Conservation (phyloP, 2,113 vertebrate species). For the Uria aalge region DNA sequence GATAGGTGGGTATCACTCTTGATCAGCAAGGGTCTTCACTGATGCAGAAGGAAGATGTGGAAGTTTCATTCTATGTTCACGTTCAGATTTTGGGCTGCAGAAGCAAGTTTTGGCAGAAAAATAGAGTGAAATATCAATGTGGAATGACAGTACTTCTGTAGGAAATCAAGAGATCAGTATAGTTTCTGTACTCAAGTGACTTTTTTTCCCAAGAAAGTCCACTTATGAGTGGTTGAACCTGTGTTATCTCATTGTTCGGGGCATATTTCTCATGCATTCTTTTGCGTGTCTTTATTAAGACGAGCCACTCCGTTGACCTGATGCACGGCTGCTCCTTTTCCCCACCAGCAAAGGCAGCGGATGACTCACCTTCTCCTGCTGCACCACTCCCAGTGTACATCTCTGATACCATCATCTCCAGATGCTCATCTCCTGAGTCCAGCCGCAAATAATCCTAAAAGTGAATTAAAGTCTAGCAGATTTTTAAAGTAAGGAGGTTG, state of each 20-base stretch:
- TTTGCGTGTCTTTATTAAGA: neutral
- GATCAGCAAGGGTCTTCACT: neutral
- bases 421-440: neutral
- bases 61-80: neutral
- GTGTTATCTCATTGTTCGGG: neutral
- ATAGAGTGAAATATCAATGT: neutral
- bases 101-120: neutral
- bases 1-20: neutral
- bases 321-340: neutral
- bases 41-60: neutral
- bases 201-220: neutral
- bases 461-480: fast-evolving
- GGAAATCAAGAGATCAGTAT: neutral
- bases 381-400: neutral
- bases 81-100: neutral
- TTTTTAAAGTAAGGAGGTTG: neutral
- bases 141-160: neutral
- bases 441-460: neutral
- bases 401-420: neutral
- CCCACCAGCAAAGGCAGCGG: neutral
- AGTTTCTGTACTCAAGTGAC: neutral
- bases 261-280: neutral
- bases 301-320: neutral
- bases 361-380: neutral
- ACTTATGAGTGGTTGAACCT: neutral